phyloP scores from a whole-genome alignment of 2,888 invertebrate genomes.

The Drosophila aldrichi region DNA sequence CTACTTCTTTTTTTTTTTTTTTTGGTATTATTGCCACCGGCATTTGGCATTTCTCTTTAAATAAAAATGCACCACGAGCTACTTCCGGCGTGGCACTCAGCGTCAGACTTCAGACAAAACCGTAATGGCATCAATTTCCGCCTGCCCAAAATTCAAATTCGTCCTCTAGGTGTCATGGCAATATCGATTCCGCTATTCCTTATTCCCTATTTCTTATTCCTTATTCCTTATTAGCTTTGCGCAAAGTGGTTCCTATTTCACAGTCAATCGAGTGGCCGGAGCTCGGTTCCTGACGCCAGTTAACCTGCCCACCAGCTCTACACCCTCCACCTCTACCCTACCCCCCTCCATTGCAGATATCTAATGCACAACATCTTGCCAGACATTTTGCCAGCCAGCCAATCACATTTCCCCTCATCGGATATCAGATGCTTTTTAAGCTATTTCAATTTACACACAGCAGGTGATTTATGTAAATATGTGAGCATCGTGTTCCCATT shows the following conservation, averaged over 20 bases:
- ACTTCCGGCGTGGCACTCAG: constrained; percentile 47
- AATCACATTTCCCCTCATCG: constrained; percentile 20
- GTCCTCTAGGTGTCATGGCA: constrained; percentile 42
- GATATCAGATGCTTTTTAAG: neutral
- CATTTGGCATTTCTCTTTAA: constrained; percentile 56
- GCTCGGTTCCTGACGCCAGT: constrained; percentile 8
- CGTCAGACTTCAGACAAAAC: constrained; percentile 45
- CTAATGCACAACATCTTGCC: constrained; percentile 5
- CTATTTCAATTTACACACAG: constrained; percentile 3
- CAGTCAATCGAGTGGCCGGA: constrained; percentile 30
- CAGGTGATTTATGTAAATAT: constrained; percentile 2
- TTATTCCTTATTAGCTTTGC: constrained; percentile 48
- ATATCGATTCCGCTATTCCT: constrained; percentile 35
- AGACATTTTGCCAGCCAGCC: constrained; percentile 3
- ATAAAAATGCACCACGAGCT: constrained; percentile 60
- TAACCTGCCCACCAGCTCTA: neutral
- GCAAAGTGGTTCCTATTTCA: constrained; percentile 57
- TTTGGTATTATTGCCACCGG: constrained; percentile 44
- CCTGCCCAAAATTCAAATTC: constrained; percentile 66
- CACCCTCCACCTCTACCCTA: neutral
- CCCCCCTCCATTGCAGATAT: neutral
- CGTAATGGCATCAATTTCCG: constrained; percentile 79
- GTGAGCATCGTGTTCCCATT: neutral
- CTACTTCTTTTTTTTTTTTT: constrained; percentile 19
- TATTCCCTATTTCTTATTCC: neutral